Evolutionary conservation across 2,888 invertebrate species (phyloP).

Genomic region (Lucinisca nassula): DNA sequence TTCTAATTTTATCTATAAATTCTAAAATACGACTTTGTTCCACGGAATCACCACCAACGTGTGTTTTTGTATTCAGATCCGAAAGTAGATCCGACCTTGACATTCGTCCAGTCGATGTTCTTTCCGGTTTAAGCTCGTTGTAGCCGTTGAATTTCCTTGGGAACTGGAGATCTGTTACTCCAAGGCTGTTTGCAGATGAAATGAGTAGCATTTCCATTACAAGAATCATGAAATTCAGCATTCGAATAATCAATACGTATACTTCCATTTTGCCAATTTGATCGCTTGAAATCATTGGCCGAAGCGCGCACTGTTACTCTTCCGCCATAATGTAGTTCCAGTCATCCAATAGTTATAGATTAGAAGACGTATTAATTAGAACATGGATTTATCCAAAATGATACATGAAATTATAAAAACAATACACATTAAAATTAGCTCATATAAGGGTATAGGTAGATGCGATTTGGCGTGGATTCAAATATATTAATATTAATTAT

Average conservation of each 20-base stretch:
- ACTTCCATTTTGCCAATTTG: slow-evolving; percentile 40
- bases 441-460: not conserved
- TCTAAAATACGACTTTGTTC: slow-evolving; percentile 61
- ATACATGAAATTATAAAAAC: not conserved
- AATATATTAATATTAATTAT: slow-evolving; percentile 15
- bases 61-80: not conserved
- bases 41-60: slow-evolving; percentile 43
- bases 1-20: slow-evolving; percentile 64
- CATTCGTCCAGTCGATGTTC: slow-evolving; percentile 26
- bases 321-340: slow-evolving; percentile 13
- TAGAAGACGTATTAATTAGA: not conserved
- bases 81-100: slow-evolving; percentile 31
- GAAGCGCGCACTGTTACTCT: not conserved
- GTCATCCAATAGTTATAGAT: not conserved
- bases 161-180: slow-evolving; percentile 43
- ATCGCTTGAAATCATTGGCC: slow-evolving; percentile 5
- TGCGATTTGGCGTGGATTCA: not conserved
- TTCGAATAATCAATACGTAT: slow-evolving; percentile 30
- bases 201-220: slow-evolving; percentile 45
- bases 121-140: slow-evolving; percentile 38
- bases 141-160: slow-evolving; percentile 51
- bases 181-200: slow-evolving; percentile 46
- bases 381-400: not conserved
- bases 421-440: not conserved
- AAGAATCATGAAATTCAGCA: slow-evolving; percentile 24